phyloP scores from a whole-genome alignment of 2,797 vertebrate species.

The Natrix natrix region DNA sequence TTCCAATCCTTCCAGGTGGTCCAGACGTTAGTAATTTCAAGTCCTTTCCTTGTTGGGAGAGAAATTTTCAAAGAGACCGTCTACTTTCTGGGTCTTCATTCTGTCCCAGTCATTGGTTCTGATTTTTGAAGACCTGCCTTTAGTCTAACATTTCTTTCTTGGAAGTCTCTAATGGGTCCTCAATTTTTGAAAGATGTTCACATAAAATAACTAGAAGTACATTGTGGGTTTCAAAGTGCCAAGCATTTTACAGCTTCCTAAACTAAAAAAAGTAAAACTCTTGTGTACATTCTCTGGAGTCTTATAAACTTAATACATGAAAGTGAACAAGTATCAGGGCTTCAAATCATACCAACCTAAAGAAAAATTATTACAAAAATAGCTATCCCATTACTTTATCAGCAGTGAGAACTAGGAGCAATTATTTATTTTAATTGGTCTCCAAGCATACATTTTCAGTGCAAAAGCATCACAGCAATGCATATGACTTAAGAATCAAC shows the following conservation, averaged over 20 bases:
- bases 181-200: background rate
- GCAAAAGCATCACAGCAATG: slow-evolving; percentile 35
- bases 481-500: slow-evolving; percentile 60
- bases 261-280: background rate
- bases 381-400: slow-evolving; percentile 28
- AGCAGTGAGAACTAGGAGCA: slow-evolving; percentile 18
- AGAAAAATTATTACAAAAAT: slow-evolving; percentile 26
- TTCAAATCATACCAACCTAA: slow-evolving; percentile 19
- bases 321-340: slow-evolving; percentile 12
- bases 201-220: slow-evolving; percentile 6
- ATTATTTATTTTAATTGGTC: slow-evolving; percentile 51
- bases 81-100: background rate
- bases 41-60: background rate
- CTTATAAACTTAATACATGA: slow-evolving; percentile 5
- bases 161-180: background rate
- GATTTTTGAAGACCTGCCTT: background rate
- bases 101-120: background rate
- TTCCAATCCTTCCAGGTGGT: background rate
- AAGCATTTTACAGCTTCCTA: background rate
- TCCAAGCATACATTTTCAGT: slow-evolving; percentile 20
- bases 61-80: background rate
- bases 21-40: background rate
- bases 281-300: slow-evolving; percentile 25
- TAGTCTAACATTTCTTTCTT: background rate
- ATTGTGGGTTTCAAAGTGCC: background rate